Percentiles rank a stretch among this genome's conserved stretches.
Evolutionary conservation across 2,797 vertebrate genomes (phyloP).

Genomic region (Ispidina picta): DNA sequence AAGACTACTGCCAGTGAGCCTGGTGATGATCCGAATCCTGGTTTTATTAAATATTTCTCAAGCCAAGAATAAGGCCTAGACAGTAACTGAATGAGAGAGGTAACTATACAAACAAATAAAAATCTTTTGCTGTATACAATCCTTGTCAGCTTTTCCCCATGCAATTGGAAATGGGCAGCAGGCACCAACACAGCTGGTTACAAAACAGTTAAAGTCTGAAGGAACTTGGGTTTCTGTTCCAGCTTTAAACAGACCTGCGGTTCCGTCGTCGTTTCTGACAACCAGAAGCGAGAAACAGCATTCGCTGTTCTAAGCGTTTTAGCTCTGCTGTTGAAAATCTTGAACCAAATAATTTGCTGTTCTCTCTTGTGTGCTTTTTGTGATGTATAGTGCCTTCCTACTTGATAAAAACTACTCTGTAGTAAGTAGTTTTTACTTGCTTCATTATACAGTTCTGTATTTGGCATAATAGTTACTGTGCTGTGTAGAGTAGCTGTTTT

Average conservation of each 20-base stretch:
- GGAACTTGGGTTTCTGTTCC: background rate
- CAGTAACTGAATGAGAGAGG: background rate
- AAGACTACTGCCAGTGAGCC: background rate
- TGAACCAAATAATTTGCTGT: background rate
- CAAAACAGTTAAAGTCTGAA: background rate
- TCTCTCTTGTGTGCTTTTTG: background rate
- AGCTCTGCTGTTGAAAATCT: background rate
- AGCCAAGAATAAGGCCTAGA: background rate
- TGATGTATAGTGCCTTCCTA: conserved; percentile 2
- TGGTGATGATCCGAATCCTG: background rate
- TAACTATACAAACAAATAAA: too few species aligned
- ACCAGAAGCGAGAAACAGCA: background rate
- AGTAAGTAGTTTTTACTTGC: conserved; percentile 4
- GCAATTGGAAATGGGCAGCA: background rate
- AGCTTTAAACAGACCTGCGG: background rate
- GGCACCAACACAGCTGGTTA: background rate
- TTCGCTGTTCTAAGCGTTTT: background rate
- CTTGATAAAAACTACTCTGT: conserved; percentile 13
- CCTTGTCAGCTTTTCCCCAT: background rate
- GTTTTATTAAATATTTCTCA: background rate
- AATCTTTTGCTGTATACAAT: background rate
- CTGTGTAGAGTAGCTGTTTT: background rate
- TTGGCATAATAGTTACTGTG: background rate
- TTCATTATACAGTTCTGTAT: background rate
- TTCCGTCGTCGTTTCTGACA: background rate